Evolutionary conservation across 1,140 invertebrate species (phyloP).

Genomic region (Drosophila ironensis): DNA sequence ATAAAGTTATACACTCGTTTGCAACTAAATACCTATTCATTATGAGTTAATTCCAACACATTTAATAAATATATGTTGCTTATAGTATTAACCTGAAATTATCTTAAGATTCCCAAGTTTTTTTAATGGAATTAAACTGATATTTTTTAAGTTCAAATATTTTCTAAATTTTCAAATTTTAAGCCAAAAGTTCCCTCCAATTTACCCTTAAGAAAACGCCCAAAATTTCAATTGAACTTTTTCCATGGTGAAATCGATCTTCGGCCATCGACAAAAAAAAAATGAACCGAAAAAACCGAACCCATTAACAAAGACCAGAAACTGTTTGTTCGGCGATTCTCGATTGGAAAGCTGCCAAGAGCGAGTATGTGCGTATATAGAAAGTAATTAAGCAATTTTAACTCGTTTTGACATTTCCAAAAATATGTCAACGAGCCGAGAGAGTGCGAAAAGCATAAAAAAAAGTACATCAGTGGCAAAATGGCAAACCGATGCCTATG

Average conservation of each 20-base stretch:
- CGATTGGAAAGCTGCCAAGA: conserved; percentile 52
- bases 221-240: conserved; percentile 24
- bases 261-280: conserved; percentile 21
- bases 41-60: no score
- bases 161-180: no score
- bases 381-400: conserved; percentile 77
- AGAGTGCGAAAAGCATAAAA: conserved; percentile 54
- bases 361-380: conserved; percentile 25
- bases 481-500: conserved; percentile 66
- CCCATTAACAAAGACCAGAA: conserved; percentile 32
- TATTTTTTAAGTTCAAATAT: no score
- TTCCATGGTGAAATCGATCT: conserved; percentile 43
- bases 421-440: conserved; percentile 69
- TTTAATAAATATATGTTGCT: no score
- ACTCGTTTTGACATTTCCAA: conserved; percentile 75
- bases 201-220: neutral
- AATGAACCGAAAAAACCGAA: no score
- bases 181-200: neutral
- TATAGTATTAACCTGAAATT: no score
- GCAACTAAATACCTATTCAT: no score
- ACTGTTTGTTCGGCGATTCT: conserved; percentile 28
- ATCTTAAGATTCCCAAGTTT: no score
- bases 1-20: no score
- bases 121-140: no score
- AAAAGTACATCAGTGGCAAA: neutral